Evolutionary conservation across 2,888 invertebrate genomes (phyloP).

Genomic region (Luperina nickerlii): DNA sequence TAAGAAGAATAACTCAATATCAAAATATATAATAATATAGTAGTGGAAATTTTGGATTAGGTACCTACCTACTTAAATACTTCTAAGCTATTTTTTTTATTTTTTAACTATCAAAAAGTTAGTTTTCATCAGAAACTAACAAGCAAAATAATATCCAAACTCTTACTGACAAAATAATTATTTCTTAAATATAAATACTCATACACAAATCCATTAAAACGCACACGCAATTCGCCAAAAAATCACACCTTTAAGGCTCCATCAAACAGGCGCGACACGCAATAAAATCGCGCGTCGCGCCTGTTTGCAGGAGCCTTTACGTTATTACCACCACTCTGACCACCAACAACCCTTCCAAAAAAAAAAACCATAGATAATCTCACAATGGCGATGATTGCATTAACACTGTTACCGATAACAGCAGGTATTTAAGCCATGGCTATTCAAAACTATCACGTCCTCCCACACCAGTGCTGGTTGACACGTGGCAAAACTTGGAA

Average conservation of each 20-base stretch:
- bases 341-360: slow-evolving; percentile 23
- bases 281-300: no score
- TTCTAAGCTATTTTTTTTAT: no score
- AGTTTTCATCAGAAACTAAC: neutral
- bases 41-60: no score
- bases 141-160: neutral
- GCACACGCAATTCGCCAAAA: slow-evolving; percentile 17
- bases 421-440: slow-evolving; percentile 74
- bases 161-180: neutral
- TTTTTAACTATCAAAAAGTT: neutral
- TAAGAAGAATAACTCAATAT: no score
- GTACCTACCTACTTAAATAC: no score
- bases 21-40: no score
- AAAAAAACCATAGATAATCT: slow-evolving; percentile 55
- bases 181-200: no score
- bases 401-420: slow-evolving; percentile 57
- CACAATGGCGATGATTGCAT: slow-evolving; percentile 64
- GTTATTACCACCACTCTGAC: slow-evolving; percentile 27
- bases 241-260: neutral
- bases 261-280: no score
- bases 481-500: neutral
- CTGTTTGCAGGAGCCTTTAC: neutral
- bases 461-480: slow-evolving; percentile 1
- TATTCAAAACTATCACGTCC: slow-evolving; percentile 78
- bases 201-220: neutral